Base-by-base conservation (phyloP, 2,888 invertebrate species). In the Drosophila multiciliata region DNA sequence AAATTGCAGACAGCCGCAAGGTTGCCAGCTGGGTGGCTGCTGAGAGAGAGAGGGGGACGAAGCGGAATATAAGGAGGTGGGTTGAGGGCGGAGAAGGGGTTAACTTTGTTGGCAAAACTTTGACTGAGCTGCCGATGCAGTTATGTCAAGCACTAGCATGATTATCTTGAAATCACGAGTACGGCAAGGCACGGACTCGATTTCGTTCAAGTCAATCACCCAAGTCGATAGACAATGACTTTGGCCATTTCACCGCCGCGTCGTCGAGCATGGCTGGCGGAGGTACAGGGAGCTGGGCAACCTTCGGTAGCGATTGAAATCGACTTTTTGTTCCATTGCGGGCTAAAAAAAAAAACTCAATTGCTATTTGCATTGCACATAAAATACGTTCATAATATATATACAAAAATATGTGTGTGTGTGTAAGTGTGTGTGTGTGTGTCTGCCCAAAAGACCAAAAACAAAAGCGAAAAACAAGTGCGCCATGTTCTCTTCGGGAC, bases 101-200 rank as follows among this genome's bases (percentile, higher is more conserved):
- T 23, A 48, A 26, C 57, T 38, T 42, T 50, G 53, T n/a, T 62
- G n/a, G 61, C 61, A 54, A 71, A 80, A 80, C 66, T 82, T 85
- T 85, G 55, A 49, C 32, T 58, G 58, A 57, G 69, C 36, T 63
- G 57, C 63, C 54, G 64, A 33, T 81, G 87, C 86, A 85, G 50
- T 82, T 75, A 45, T 73, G 70, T 74, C 78, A 77, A 78, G 72
- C 58, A 49, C n/a, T 40, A 26, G 48, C 53, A 78, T 67, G 85
- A 90, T 91, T 91, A 91, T 78, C 84, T 84, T 78, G 75, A 85
- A 91, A 91, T 89, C 90, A 90, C 89, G 89, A 90, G 83, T 75
- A 64, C 68, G 82, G 38, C 55, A 55, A n/a, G 55, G 38, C 55
- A 38, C 55, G 64, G 78, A 68, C 67, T 63, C 83, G 50, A 68